Conservation (phyloP, 2,888 invertebrate genomes). For the Geotrupes spiniger region DNA sequence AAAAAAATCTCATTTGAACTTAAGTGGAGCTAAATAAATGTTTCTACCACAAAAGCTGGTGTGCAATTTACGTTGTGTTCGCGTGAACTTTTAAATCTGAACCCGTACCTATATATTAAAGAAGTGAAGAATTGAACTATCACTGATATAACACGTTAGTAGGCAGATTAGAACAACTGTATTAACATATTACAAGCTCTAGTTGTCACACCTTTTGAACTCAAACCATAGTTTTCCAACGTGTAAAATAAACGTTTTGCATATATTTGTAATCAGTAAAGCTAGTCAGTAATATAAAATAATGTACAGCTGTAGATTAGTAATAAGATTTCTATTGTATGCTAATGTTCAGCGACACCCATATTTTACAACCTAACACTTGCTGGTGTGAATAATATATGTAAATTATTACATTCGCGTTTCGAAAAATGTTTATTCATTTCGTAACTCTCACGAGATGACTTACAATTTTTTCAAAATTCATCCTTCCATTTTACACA, state of each 20-base stretch:
- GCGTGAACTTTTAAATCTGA: too few relatives aligned
- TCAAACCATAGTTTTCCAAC: conserved; percentile 17
- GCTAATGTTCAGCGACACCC: conserved; percentile 35
- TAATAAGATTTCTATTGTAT: conserved; percentile 39
- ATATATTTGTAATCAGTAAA: conserved; percentile 15
- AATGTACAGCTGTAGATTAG: conserved; percentile 37
- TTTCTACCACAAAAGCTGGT: too few relatives aligned
- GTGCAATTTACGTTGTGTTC: too few relatives aligned
- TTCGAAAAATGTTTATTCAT: conserved; percentile 6
- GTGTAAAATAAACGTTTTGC: conserved; percentile 17
- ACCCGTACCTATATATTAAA: conserved; percentile 4
- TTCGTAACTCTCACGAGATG: too few relatives aligned
- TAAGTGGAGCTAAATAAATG: too few relatives aligned
- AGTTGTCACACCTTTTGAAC: conserved; percentile 22
- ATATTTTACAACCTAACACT: conserved; percentile 28
- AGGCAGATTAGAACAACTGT: conserved; percentile 22
- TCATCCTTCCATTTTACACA: too few relatives aligned
- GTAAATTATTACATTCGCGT: conserved; percentile 12
- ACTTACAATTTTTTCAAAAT: too few relatives aligned
- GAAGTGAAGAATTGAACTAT: conserved; percentile 12
- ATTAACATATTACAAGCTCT: conserved; percentile 23
- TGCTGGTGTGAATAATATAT: conserved; percentile 22
- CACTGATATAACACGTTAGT: conserved; percentile 14
- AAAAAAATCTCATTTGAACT: too few relatives aligned
- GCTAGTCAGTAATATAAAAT: conserved; percentile 23